A percentile compares a stretch with the other conserved stretches of the same genome.
Evolutionary conservation across 2,113 vertebrate species (phyloP).

Genomic region (Pao palembangensis): DNA sequence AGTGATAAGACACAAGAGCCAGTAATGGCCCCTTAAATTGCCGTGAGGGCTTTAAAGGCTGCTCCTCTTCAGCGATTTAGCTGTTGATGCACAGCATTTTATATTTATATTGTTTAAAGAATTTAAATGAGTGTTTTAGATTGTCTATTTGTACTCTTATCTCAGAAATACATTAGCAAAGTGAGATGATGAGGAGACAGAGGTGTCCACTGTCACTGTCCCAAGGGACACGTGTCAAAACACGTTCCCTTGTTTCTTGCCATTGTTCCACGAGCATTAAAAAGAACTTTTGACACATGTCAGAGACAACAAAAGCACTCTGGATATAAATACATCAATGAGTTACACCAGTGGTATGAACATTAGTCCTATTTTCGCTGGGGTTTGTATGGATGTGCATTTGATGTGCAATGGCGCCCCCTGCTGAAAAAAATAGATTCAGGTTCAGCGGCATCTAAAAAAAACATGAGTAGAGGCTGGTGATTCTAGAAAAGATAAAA

Average conservation of each 20-base stretch:
- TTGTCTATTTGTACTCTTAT: slow-evolving; percentile 20
- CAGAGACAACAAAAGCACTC: slow-evolving; percentile 17
- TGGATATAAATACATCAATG: slow-evolving; percentile 70
- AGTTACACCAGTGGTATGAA: slow-evolving; percentile 45
- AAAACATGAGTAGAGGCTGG: neutral
- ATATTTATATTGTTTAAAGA: slow-evolving; percentile 2
- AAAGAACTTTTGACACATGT: slow-evolving; percentile 17
- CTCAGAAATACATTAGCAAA: slow-evolving; percentile 9
- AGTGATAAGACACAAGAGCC: slow-evolving; percentile 46
- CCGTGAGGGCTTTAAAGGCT: slow-evolving; percentile 6
- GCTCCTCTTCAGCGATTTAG: neutral
- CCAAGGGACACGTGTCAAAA: slow-evolving; percentile 49
- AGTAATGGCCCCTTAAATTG: slow-evolving; percentile 37
- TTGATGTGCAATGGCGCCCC: slow-evolving; percentile 67
- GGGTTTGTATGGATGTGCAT: slow-evolving; percentile 24
- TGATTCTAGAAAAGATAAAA: no score
- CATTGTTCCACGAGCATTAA: slow-evolving; percentile 16
- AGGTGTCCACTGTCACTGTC: slow-evolving; percentile 23
- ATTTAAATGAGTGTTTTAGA: slow-evolving; percentile 5
- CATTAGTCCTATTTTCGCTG: slow-evolving; percentile 21
- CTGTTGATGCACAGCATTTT: neutral
- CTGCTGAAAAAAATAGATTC: slow-evolving; percentile 53
- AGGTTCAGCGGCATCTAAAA: neutral
- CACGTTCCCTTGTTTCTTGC: slow-evolving; percentile 28
- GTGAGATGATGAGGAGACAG: slow-evolving; percentile 27